Evolutionary conservation across 2,888 invertebrate species (phyloP), one percentile per base, ranked within the genome.

Genomic region (Operophtera brumata): DNA sequence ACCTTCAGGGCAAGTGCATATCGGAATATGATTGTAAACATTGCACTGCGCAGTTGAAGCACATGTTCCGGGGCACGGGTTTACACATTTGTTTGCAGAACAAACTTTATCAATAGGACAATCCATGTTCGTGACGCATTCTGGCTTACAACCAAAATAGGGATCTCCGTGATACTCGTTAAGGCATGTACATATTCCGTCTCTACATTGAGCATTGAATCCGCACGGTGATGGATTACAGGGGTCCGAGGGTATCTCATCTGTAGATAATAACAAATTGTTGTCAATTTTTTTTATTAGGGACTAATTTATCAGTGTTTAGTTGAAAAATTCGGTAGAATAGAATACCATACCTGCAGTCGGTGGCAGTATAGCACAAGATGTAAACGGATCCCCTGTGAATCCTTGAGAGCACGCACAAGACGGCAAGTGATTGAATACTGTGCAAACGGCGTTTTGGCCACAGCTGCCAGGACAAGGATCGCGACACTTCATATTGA

Each of bases 221-320:
- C 94, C 94, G 69, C 95, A 95, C 13, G 94, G 94, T 26, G 94
- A 93, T 39, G 95, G 95, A 68, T 92, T 90, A 74, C 96, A 96
- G n/a, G 93, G 94, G 77, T 94, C 91, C 59, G 72, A 58, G 57
- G 84, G 74, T 56, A 70, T 67, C 50, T 80, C 82, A 64, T 84
- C 91, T 92, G 70, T 60, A 84, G 20, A 79, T n/a, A 47, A 28
- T n/a, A 47, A 37, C 10, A 35, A 42, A 28, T 41, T 1, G 4
- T 11, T 35, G 30, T 30, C 8, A 30, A 30, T 7, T 7, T 30
- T 30, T 2, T 30, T 30, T 6, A 30, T 2, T 20, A 20, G 20
- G 20, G 9, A 7, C 30, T 30, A 30, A 30, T 7, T 30, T 30
- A 9, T 26, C 9, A 30, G 30, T 6, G 7, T 7, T 9, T 30